phyloP scores from a whole-genome alignment of 1,140 invertebrate genomes.

The Kradibia gibbosae region DNA sequence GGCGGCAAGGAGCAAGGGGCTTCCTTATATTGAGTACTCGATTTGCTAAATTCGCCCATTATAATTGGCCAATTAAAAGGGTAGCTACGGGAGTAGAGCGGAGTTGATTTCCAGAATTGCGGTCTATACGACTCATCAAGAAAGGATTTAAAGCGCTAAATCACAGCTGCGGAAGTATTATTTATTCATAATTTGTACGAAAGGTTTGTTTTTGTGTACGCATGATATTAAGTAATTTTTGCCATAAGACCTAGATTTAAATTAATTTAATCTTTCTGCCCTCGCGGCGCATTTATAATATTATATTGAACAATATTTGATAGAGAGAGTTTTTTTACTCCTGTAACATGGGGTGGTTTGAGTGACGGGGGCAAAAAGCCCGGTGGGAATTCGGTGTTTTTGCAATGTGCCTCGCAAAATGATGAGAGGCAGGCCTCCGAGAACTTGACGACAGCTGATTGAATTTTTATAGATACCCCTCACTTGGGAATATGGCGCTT shows the following conservation, averaged over 20 bases:
- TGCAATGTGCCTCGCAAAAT: neutral
- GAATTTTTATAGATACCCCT: neutral
- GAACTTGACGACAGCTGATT: neutral
- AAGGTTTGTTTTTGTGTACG: neutral
- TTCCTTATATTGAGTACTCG: conserved; percentile 4
- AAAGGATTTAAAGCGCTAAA: conserved; percentile 24
- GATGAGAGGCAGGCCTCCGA: neutral
- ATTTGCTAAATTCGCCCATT: conserved; percentile 5
- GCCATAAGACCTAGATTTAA: conserved; percentile 17
- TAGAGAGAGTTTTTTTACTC: too few species aligned
- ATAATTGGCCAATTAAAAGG: conserved; percentile 13
- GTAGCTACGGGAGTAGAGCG: too few species aligned
- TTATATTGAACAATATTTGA: too few species aligned
- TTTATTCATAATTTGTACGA: conserved; percentile 15
- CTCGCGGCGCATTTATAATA: too few species aligned
- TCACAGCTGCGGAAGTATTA: neutral
- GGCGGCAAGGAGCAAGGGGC: too few species aligned
- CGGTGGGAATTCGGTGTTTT: neutral
- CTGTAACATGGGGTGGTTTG: neutral
- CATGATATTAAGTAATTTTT: conserved; percentile 8
- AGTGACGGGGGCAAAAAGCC: neutral
- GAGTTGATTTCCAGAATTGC: too few species aligned
- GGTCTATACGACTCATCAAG: too few species aligned
- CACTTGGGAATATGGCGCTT: too few species aligned
- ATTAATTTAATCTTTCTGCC: conserved; percentile 30